These are phyloP conservation scores for Misgurnus anguillicaudatus DNA, from an alignment of 2,113 vertebrate species.

Conservation along the genomic window DNA sequence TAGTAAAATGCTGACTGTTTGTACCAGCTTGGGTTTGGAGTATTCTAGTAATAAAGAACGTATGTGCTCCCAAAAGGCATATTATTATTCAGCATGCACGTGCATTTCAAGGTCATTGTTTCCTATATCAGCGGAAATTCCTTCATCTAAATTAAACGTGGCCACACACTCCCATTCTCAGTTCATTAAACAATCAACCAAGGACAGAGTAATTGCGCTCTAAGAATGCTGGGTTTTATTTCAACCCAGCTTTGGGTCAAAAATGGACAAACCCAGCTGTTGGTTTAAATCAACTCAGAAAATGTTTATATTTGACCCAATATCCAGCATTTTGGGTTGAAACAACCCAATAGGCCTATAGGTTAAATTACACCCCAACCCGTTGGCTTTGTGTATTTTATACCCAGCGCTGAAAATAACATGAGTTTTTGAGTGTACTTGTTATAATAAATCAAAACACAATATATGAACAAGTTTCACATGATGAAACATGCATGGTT, in stretches of 20 bases:
- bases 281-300: no score
- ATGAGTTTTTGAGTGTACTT: neutral
- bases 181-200: conserved; percentile 21
- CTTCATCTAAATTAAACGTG: neutral
- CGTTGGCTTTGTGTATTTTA: no score
- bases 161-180: neutral
- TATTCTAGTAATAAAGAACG: no score
- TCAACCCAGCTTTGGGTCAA: no score
- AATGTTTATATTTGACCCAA: no score
- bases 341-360: no score
- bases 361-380: no score
- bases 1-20: neutral
- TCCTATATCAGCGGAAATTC: neutral
- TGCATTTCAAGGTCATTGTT: neutral
- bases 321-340: no score
- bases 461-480: neutral
- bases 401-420: no score
- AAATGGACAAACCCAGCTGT: no score
- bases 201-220: neutral
- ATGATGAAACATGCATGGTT: neutral
- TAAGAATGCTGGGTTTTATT: no score
- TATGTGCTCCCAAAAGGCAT: no score
- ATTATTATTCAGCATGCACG: neutral
- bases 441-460: neutral
- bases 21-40: neutral